A percentile compares a stretch with the other conserved stretches of the same genome.
These are phyloP conservation scores for Cyrtorhinus lividipennis DNA, from an alignment of 1,140 invertebrate species.

Conservation along the genomic window DNA sequence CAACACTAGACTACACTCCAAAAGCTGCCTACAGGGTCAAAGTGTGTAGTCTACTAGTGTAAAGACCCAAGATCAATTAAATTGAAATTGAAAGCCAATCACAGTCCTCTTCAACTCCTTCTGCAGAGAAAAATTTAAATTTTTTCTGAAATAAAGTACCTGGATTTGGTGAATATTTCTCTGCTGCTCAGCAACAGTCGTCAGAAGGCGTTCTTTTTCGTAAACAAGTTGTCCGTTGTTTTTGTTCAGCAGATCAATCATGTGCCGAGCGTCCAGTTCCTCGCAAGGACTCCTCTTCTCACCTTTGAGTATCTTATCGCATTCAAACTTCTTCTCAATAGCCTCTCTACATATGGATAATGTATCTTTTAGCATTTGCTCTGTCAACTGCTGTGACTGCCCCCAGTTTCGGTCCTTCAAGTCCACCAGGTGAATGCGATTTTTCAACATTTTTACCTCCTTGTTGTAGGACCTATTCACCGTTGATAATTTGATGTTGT, in stretches of 20 bases:
- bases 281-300: not conserved
- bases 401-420: not conserved
- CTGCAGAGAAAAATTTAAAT: too few relatives aligned
- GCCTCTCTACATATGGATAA: not conserved
- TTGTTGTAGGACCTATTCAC: constrained; percentile 5
- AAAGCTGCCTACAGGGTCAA: too few relatives aligned
- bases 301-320: not conserved
- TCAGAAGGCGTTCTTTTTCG: constrained; percentile 9
- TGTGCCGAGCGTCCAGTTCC: not conserved
- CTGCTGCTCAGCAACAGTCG: not conserved
- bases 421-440: not conserved
- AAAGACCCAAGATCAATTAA: too few relatives aligned
- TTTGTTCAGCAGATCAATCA: constrained; percentile 4
- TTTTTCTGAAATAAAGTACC: too few relatives aligned
- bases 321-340: constrained; percentile 12
- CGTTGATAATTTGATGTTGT: constrained; percentile 5
- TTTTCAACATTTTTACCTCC: not conserved
- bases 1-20: too few relatives aligned
- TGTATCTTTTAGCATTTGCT: constrained; percentile 1
- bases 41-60: too few relatives aligned
- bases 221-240: not conserved
- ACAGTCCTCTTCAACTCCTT: too few relatives aligned
- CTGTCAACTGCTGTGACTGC: not conserved
- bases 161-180: not conserved
- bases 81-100: too few relatives aligned